These are phyloP conservation scores for Styela clava DNA, from an alignment of 23 tunicate genomes.

Conservation along the genomic window DNA sequence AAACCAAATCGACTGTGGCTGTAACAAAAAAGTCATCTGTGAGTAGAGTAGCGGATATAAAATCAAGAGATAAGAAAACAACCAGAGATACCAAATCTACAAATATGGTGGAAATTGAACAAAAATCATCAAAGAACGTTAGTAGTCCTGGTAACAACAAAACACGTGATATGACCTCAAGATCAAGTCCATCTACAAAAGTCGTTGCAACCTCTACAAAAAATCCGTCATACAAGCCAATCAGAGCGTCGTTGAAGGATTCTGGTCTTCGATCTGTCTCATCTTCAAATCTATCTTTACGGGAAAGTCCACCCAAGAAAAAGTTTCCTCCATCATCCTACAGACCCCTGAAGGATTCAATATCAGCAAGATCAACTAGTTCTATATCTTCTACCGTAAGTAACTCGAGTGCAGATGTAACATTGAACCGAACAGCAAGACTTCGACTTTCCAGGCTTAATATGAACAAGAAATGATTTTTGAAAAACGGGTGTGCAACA, in stretches of 20 bases:
- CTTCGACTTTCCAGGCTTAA: not conserved
- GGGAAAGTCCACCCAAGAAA: not conserved
- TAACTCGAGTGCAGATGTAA: not conserved
- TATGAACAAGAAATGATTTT: not conserved
- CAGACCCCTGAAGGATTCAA: not conserved
- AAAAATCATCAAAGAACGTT: too few species aligned
- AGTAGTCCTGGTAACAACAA: too few species aligned
- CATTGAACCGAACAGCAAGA: not conserved
- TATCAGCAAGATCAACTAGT: slow-evolving; percentile 3
- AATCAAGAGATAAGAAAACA: too few species aligned
- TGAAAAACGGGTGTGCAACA: not conserved
- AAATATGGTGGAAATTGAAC: too few species aligned
- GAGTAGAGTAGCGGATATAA: too few species aligned
- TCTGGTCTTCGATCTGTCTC: slow-evolving; percentile 4
- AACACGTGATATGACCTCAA: not conserved
- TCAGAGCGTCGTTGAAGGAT: not conserved
- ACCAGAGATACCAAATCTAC: too few species aligned
- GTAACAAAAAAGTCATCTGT: too few species aligned
- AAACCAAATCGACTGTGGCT: too few species aligned
- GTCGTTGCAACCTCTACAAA: not conserved
- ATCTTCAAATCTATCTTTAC: slow-evolving; percentile 3
- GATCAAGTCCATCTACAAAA: not conserved
- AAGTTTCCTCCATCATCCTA: not conserved
- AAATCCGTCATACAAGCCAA: not conserved
- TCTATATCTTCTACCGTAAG: not conserved